Base-by-base conservation (phyloP, 2,113 vertebrate genomes). In the Anolis sagrei region DNA sequence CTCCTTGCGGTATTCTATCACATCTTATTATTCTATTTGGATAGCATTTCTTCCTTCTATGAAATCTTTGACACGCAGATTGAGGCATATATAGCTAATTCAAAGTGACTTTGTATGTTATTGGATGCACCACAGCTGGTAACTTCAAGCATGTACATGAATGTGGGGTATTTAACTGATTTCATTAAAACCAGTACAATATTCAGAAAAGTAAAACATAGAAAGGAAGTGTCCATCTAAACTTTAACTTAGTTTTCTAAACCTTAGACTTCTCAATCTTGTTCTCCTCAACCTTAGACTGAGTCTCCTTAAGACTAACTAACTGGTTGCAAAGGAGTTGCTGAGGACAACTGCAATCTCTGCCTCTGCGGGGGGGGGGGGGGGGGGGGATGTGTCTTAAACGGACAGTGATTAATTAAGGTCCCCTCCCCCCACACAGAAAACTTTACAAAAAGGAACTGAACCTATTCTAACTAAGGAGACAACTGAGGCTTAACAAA, bases 71-170 rank as follows among this genome's bases (percentile, higher is more conserved):
- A 73, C 79, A 73, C 48, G 44, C 29, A 73, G 44, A 36, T 68
- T 64, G 32, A 68, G 9, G 68, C 32, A 76, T 23, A 49, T 72
- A 79, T 61, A 61, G 19, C 58, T 5, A 85, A 36, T 49, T 74
- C 68, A 66, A 80, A 58, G 58, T 34, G 29, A 61, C 70, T 86
- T 61, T 79, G 68, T 21, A 86, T 51, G 18, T 86, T 49, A 80
- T 21, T 74, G 7, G 39, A 80, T 64, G 11, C 25, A 29, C 44
- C 44, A 64, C n/a, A 6, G 18, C 16, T 80, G 72, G 11, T 51
- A 16, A 80, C 44, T 39, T 79, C 23, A 51, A 7, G 6, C 44
- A 74, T 58, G 51, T 73, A 29, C 49, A 36, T 29, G 11, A 62
- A 25, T 32, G 58, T 58, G 54, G 14, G 25, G 21, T 54, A 16